Conservation (phyloP, 2,797 vertebrate genomes). For the Pelobates cultripes region DNA sequence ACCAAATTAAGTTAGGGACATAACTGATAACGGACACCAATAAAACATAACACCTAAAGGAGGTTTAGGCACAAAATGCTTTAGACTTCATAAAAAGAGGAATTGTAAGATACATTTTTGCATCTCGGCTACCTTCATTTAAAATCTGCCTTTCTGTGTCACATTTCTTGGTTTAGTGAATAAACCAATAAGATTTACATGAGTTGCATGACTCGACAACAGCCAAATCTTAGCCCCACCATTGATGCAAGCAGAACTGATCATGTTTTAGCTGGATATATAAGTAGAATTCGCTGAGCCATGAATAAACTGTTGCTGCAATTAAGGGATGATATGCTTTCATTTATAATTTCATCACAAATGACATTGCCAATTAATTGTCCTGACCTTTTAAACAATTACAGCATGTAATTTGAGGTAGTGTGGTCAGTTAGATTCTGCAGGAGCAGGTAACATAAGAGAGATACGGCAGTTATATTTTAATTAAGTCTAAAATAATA, state of each 20-base stretch:
- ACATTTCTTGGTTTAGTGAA: too few relatives aligned
- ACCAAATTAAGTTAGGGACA: too few relatives aligned
- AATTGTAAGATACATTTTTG: too few relatives aligned
- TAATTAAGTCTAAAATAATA: not conserved
- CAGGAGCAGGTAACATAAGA: constrained; percentile 7
- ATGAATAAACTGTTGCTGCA: constrained; percentile 23
- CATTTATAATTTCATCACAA: constrained; percentile 25
- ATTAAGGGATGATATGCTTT: constrained; percentile 23
- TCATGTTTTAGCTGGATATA: not conserved
- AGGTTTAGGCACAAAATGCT: too few relatives aligned
- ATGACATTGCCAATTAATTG: constrained; percentile 40
- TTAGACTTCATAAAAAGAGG: too few relatives aligned
- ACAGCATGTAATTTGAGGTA: constrained; percentile 19
- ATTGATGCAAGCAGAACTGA: not conserved
- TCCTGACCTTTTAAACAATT: constrained; percentile 9
- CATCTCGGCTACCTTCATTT: too few relatives aligned
- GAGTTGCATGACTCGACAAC: too few relatives aligned
- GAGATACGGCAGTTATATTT: not conserved
- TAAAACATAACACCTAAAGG: too few relatives aligned
- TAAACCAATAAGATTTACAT: too few relatives aligned
- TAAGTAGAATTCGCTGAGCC: constrained; percentile 1
- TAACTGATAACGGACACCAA: too few relatives aligned
- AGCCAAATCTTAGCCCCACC: too few relatives aligned
- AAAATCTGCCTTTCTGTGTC: too few relatives aligned
- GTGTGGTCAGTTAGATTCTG: constrained; percentile 21